phyloP scores from a whole-genome alignment of 2,797 vertebrate genomes.

The Pangasius krempfi region DNA sequence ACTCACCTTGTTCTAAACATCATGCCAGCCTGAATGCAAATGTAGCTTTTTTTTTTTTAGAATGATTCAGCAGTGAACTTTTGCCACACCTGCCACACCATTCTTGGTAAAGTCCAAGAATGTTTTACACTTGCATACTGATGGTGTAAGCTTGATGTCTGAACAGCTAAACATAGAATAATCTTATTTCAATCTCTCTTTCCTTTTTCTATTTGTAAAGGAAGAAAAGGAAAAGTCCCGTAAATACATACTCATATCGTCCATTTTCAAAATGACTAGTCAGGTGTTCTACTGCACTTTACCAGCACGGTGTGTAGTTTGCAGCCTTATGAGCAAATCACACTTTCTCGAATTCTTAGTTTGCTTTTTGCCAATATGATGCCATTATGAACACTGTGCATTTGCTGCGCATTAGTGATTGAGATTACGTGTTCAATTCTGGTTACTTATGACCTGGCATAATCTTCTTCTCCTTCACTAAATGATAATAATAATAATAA shows the following conservation, averaged over 20 bases:
- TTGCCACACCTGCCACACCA: constrained; percentile 18
- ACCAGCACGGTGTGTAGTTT: not conserved
- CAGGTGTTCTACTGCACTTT: not conserved
- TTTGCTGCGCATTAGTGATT: not conserved
- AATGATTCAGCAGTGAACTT: constrained; percentile 28
- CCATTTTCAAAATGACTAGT: constrained; percentile 49
- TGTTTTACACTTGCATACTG: not conserved
- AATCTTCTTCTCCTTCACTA: no score
- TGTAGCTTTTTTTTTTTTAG: not conserved
- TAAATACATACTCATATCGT: constrained; percentile 20
- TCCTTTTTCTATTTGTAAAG: not conserved
- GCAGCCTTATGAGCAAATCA: not conserved
- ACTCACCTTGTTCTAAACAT: constrained; percentile 22
- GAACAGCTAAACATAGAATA: constrained; percentile 8
- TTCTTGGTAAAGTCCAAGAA: not conserved
- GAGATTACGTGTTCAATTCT: not conserved
- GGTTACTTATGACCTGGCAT: not conserved
- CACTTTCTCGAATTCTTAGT: not conserved
- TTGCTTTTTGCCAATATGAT: not conserved
- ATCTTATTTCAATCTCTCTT: not conserved
- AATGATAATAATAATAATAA: constrained; percentile 4
- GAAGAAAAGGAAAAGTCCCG: constrained; percentile 24
- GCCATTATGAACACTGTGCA: not conserved
- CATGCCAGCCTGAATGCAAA: not conserved
- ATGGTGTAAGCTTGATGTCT: not conserved